Evolutionary conservation across 2,888 invertebrate genomes (phyloP), one percentile per base, ranked within the genome.

Genomic region (Amphipoea oculea): DNA sequence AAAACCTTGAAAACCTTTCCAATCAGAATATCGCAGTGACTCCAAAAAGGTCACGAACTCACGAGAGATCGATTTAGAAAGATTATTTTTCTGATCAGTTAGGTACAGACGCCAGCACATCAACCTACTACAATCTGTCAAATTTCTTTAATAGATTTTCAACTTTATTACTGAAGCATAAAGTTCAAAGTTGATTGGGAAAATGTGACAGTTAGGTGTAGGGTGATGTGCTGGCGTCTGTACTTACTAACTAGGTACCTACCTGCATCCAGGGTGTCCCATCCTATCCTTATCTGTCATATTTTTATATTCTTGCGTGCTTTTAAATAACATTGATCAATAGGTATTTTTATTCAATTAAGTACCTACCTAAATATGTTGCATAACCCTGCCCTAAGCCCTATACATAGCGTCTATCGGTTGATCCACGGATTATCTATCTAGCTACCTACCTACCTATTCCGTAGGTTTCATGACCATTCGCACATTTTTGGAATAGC

Each of bases 1-100:
- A 20, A 82, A 82, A 68, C 83, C 73, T 82, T 70, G 73, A 67
- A 66, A 86, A 60, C 42, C 63, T 71, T 71, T 51, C 23, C 65
- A 69, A 17, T 57, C 54, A 14, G 42, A 66, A 76, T 36, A 78
- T 45, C 48, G 4, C 42, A 76, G 2, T 57, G 75, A 62, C 60
- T 76, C 14, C 29, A n/a, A 76, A n/a, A 76, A 78, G 62, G 78
- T 62, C 48, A 51, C 14, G 29, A 29, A 29, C 11, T 7, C 45
- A 45, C 45, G 29, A 42, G 40, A 48, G 40, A 77, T 48, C 23
- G 48, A 62, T 77, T 62, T 76, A 17, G 23, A 42, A 2, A 23
- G 54, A 29, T 57, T 23, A 73, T 40, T 57, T 48, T 72, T 36
- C 57, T 17, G 48, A 36, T 70, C 45, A 40, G 40, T 42, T 67